phyloP scores from a whole-genome alignment of 2,888 invertebrate genomes.

The Geophilus truncorum region DNA sequence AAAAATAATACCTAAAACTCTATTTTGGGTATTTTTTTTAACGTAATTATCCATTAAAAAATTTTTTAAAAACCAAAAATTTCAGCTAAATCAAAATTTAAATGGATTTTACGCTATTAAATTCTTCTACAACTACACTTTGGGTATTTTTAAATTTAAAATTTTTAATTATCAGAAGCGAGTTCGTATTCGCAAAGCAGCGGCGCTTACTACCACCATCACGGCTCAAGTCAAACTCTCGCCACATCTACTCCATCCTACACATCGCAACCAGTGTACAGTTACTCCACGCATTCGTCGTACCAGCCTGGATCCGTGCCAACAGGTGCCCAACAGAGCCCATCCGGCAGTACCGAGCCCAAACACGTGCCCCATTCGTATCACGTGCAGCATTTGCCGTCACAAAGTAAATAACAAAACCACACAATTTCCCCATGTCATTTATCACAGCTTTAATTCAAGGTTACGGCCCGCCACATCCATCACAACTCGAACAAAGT shows the following conservation, averaged over 20 bases:
- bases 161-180: neutral
- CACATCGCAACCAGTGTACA: constrained; percentile 31
- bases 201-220: constrained; percentile 29
- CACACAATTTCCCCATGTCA: neutral
- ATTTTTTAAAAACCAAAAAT: too few species aligned
- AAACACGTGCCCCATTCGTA: constrained; percentile 31
- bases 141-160: too few species aligned
- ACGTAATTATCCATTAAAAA: too few species aligned
- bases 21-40: too few species aligned
- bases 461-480: constrained; percentile 38
- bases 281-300: constrained; percentile 27
- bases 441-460: neutral
- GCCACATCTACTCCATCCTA: constrained; percentile 7
- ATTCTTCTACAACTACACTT: too few species aligned
- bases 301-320: constrained; percentile 23
- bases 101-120: too few species aligned
- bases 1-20: too few species aligned
- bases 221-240: neutral
- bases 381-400: constrained; percentile 34
- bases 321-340: constrained; percentile 15
- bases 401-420: neutral
- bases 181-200: constrained; percentile 21
- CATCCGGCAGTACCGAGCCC: neutral
- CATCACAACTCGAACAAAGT: constrained; percentile 40
- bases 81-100: too few species aligned